phyloP scores from a whole-genome alignment of 2,888 invertebrate genomes.

The Leucophora obtusa region DNA sequence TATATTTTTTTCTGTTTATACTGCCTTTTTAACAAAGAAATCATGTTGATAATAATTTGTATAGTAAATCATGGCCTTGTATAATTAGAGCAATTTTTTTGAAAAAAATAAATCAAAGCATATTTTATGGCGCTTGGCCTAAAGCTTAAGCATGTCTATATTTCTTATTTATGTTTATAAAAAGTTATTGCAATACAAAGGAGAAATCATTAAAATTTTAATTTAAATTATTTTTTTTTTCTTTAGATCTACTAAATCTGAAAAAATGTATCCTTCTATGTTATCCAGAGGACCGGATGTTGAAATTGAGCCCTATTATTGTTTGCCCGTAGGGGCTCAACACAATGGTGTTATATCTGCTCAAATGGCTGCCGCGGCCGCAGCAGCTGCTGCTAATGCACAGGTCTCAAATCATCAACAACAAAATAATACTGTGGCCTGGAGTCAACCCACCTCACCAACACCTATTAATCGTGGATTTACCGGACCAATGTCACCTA shows the following conservation, averaged over 20 bases:
- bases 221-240: constrained; percentile 5
- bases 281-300: constrained; percentile 89
- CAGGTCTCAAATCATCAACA: constrained; percentile 61
- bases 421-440: constrained; percentile 79
- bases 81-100: constrained; percentile 57
- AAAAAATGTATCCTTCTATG: constrained; percentile 96
- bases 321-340: constrained; percentile 84
- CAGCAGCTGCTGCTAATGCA: constrained; percentile 67
- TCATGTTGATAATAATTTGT: constrained; percentile 1
- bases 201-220: not conserved
- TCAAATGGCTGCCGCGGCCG: constrained; percentile 75
- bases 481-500: constrained; percentile 81
- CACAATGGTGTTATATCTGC: constrained; percentile 73
- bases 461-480: constrained; percentile 80
- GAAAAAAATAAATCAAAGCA: constrained; percentile 21
- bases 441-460: constrained; percentile 87
- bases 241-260: constrained; percentile 94
- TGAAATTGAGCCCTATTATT: constrained; percentile 92
- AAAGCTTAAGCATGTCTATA: constrained; percentile 35
- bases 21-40: not conserved
- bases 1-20: not conserved
- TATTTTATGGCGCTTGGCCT: not conserved
- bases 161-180: constrained; percentile 17
- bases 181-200: not conserved
- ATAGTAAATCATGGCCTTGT: constrained; percentile 33